Base-by-base conservation (phyloP, 2,888 invertebrate genomes). In the Andrena hattorfiana region DNA sequence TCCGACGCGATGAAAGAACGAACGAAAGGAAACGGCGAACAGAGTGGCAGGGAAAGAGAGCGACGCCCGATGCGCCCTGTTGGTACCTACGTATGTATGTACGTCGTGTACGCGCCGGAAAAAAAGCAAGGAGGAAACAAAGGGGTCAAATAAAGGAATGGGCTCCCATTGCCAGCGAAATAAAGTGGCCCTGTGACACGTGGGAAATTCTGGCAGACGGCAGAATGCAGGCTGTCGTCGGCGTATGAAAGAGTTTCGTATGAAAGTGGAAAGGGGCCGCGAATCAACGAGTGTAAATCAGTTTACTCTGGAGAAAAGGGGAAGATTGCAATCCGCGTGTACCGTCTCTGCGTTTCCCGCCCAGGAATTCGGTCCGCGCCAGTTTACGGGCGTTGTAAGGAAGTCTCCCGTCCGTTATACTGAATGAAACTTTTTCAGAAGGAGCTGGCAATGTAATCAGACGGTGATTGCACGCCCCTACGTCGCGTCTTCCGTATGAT, bases 111-210 rank as follows among this genome's bases (percentile, higher is more conserved):
- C 59, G 42, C 74, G 69, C 5, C 20, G 66, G 26, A 13, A 42
- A 42, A 42, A 49, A 51, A 35, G 30, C 3, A 20, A 64, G 30
- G 56, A 62, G 69, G 68, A 75, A 62, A 68, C 70, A 62, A 72
- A 83, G 63, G 62, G 83, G 72, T 69, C 48, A 81, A 88, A 87
- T 73, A 84, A 84, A 84, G 80, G 84, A 81, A 68, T 74, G 63
- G 56, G 23, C 70, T 72, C 77, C 83, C 84, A 84, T 85, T 88
- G 88, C 87, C 83, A 83, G 86, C n/a, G 87, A 86, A 89, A 87
- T 87, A 89, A 85, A 89, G 89, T 86, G 84, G 86, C 64, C 77
- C 67, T 78, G 75, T 81, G 87, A 88, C 88, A 83, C 84, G 88
- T 85, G 88, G 83, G 84, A 88, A 89, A 89, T 89, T 80, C 83